phyloP scores from a whole-genome alignment of 2,888 invertebrate species.

The Leucania comma region DNA sequence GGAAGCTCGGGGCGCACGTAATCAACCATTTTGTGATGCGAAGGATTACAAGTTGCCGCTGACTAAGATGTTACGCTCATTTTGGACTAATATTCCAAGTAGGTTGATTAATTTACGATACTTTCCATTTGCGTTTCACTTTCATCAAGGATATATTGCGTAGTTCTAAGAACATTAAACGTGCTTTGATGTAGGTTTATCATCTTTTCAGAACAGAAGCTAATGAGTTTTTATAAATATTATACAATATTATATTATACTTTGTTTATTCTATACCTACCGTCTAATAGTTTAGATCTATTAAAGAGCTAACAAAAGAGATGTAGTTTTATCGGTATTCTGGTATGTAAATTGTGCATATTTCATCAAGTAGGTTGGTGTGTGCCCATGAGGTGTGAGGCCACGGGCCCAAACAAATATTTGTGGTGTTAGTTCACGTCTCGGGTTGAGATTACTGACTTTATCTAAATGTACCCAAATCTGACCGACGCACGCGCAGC shows the following conservation, averaged over 20 bases:
- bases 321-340: conserved; percentile 46
- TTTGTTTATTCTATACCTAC: background rate
- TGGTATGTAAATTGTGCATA: conserved; percentile 57
- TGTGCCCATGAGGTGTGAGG: conserved; percentile 70
- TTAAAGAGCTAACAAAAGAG: conserved; percentile 13
- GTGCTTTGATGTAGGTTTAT: conserved; percentile 20
- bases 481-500: conserved; percentile 72
- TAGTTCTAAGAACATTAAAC: conserved; percentile 26
- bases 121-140: conserved; percentile 43
- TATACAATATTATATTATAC: no score
- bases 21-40: conserved; percentile 70
- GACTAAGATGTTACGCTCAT: conserved; percentile 57
- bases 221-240: conserved; percentile 4
- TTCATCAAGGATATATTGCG: conserved; percentile 37
- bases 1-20: conserved; percentile 62
- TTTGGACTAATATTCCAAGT: conserved; percentile 57
- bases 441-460: conserved; percentile 81
- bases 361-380: conserved; percentile 58
- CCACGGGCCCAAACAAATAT: conserved; percentile 81
- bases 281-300: conserved; percentile 5
- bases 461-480: conserved; percentile 83
- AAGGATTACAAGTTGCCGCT: conserved; percentile 69
- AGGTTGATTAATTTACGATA: conserved; percentile 56
- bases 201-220: conserved; percentile 4
- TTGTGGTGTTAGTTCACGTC: conserved; percentile 79